These are phyloP conservation scores for Platycercus adscitus DNA, from an alignment of 2,113 vertebrate genomes.

Conservation along the genomic window DNA sequence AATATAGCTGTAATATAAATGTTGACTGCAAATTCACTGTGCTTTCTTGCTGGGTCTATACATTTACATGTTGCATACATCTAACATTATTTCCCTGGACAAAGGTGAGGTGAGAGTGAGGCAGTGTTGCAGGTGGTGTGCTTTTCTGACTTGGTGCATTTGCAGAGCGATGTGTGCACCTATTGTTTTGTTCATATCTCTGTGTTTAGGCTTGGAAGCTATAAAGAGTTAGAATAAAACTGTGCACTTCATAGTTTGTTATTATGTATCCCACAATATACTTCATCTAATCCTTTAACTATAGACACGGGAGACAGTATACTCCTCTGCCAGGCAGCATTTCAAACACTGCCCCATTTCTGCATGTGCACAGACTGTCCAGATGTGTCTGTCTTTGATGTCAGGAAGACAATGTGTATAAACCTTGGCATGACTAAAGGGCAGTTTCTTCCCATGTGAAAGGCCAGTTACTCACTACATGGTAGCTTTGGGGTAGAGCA, in stretches of 20 bases:
- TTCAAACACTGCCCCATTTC: not conserved
- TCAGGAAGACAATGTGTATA: rapidly evolving
- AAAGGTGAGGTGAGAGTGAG: not conserved
- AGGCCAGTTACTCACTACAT: no score
- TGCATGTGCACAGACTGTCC: rapidly evolving
- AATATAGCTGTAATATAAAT: not conserved
- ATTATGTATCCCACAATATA: not conserved
- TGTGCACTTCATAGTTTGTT: not conserved
- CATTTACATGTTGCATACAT: not conserved
- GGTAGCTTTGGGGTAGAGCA: not conserved
- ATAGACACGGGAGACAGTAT: rapidly evolving
- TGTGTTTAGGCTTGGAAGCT: not conserved
- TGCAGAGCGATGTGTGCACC: not conserved
- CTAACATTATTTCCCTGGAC: not conserved
- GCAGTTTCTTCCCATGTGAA: not conserved
- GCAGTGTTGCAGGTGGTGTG: not conserved
- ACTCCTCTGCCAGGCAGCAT: not conserved
- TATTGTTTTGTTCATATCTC: rapidly evolving
- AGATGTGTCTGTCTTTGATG: rapidly evolving
- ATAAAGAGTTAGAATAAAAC: not conserved
- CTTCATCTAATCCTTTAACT: not conserved
- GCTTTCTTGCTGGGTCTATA: not conserved
- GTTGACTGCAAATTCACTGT: not conserved
- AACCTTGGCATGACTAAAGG: rapidly evolving
- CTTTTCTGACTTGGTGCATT: not conserved